Conservation (phyloP, 2,888 invertebrate species). For the Hyles lineata region DNA sequence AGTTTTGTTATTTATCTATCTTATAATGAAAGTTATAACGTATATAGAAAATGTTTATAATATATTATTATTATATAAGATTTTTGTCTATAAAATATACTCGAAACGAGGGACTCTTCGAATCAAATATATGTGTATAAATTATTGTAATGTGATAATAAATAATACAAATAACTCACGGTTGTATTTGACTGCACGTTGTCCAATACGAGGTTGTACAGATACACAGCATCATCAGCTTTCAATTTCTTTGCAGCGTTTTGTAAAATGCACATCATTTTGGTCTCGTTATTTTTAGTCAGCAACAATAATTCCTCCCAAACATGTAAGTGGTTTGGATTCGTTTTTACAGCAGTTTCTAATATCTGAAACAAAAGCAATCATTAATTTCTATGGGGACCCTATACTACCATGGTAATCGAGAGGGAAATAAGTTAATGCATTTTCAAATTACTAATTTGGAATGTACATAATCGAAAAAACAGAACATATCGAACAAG, state of each 20-base stretch:
- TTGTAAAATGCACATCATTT: conserved; percentile 63
- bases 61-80: too few relatives aligned
- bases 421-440: too few relatives aligned
- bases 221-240: conserved; percentile 58
- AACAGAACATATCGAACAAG: too few relatives aligned
- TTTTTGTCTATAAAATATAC: neutral
- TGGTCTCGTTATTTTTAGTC: conserved; percentile 65
- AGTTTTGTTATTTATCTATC: neutral
- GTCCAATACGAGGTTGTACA: conserved; percentile 71
- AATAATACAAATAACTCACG: conserved; percentile 55
- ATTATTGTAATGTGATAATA: conserved; percentile 16
- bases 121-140: conserved; percentile 8
- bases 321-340: conserved; percentile 57
- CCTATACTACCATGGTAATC: too few relatives aligned
- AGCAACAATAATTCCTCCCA: conserved; percentile 72
- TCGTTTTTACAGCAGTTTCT: conserved; percentile 59
- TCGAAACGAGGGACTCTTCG: neutral
- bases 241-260: conserved; percentile 66
- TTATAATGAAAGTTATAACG: neutral
- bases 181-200: conserved; percentile 60
- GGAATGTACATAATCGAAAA: too few relatives aligned
- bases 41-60: neutral
- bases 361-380: conserved; percentile 58
- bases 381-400: neutral
- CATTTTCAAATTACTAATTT: too few relatives aligned